Conservation (phyloP, 1,140 invertebrate species). For the Drosophila azteca region DNA sequence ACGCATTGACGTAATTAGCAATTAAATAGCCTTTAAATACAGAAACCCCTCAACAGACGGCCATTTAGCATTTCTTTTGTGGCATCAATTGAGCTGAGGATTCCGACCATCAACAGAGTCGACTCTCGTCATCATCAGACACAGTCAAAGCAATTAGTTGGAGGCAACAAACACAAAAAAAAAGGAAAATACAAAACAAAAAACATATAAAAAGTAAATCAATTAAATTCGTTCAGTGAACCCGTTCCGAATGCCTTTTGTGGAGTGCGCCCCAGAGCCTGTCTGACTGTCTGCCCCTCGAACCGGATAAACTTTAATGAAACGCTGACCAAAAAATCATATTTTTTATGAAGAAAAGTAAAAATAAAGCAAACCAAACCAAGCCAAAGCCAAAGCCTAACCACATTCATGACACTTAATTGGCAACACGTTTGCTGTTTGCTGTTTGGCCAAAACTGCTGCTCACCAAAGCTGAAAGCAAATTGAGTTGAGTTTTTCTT, state of each 20-base stretch:
- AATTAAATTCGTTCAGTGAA: conserved; percentile 77
- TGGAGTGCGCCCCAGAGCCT: conserved; percentile 2
- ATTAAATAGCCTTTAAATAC: conserved; percentile 47
- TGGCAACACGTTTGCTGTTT: conserved; percentile 41
- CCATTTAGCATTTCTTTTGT: conserved; percentile 27
- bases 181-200: conserved; percentile 8
- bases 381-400: conserved; percentile 21
- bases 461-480: background rate
- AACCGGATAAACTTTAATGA: conserved; percentile 58
- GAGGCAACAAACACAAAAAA: background rate
- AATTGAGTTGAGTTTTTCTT: too few relatives aligned
- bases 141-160: conserved; percentile 40
- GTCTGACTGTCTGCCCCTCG: conserved; percentile 13
- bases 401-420: conserved; percentile 60
- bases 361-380: conserved; percentile 15
- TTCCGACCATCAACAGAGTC: conserved; percentile 11
- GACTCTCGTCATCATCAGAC: too few relatives aligned
- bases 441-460: background rate
- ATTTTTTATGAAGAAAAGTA: conserved; percentile 20
- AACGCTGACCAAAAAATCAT: conserved; percentile 36
- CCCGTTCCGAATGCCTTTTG: conserved; percentile 54
- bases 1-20: conserved; percentile 57
- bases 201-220: conserved; percentile 35
- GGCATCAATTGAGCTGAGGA: conserved; percentile 26
- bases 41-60: conserved; percentile 37